Evolutionary conservation across 2,797 vertebrate genomes (phyloP).

Genomic region (Ptychobarbus kaznakovi): DNA sequence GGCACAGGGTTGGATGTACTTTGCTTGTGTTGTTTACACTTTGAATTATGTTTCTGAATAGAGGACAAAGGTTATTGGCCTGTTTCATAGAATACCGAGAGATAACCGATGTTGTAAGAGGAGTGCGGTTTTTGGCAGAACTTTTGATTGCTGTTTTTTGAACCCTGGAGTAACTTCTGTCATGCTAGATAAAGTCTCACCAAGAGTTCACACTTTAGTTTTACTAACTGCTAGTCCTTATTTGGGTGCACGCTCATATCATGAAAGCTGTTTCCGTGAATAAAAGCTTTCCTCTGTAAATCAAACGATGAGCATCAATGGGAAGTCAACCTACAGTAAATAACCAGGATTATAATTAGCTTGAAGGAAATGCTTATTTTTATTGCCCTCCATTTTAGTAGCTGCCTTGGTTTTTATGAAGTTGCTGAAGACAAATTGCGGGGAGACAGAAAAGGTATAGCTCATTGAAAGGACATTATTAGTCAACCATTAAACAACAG

Average conservation of each 20-base stretch:
- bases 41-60: conserved; percentile 40
- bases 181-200: conserved; percentile 10
- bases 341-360: conserved; percentile 70
- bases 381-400: conserved; percentile 69
- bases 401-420: conserved; percentile 70
- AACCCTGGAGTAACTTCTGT: conserved; percentile 19
- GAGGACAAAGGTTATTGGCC: conserved; percentile 33
- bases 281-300: conserved; percentile 53
- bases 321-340: conserved; percentile 68
- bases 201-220: conserved; percentile 13
- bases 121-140: conserved; percentile 35
- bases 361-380: conserved; percentile 60
- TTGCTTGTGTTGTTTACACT: conserved; percentile 32
- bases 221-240: background rate
- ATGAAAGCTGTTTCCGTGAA: background rate
- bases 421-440: conserved; percentile 63
- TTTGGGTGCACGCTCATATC: background rate
- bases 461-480: conserved; percentile 73
- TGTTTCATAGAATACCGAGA: conserved; percentile 6
- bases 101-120: conserved; percentile 31
- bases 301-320: conserved; percentile 69
- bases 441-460: conserved; percentile 64
- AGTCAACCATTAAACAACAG: conserved; percentile 78
- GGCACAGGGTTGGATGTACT: conserved; percentile 17
- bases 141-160: conserved; percentile 35